phyloP scores from a whole-genome alignment of 2,888 invertebrate species.

The Macaria liturata region DNA sequence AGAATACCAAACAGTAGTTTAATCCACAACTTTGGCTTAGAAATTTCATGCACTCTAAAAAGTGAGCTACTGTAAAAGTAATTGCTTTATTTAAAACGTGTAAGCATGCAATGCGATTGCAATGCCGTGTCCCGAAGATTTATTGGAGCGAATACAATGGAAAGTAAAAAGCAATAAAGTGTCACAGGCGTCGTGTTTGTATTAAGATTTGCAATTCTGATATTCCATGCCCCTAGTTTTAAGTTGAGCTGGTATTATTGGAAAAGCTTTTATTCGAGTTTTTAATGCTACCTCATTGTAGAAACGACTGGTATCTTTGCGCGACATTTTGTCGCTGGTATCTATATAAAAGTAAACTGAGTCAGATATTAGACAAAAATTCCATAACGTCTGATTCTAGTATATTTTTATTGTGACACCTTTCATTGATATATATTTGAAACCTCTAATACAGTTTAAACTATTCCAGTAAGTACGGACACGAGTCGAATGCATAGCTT shows the following conservation, averaged over 20 bases:
- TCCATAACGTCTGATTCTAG: no score
- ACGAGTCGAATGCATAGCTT: no score
- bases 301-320: no score
- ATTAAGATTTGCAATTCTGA: constrained; percentile 14
- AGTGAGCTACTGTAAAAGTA: constrained; percentile 18
- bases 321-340: no score
- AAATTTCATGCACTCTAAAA: constrained; percentile 18
- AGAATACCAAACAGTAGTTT: constrained; percentile 7
- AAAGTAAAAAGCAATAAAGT: constrained; percentile 14
- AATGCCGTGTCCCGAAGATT: constrained; percentile 9
- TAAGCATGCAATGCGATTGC: constrained; percentile 12
- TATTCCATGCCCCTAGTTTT: constrained; percentile 4
- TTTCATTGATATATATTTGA: no score
- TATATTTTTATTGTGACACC: no score
- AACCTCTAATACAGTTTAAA: no score
- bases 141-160: constrained; percentile 11
- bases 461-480: no score
- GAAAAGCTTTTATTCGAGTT: no score
- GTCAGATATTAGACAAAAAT: no score
- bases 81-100: constrained; percentile 17
- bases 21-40: constrained; percentile 3
- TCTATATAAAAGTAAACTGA: no score
- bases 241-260: constrained; percentile 1
- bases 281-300: no score
- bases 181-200: constrained; percentile 12